These are phyloP conservation scores for Nicator chloris DNA, from an alignment of 2,113 vertebrate genomes.

Conservation along the genomic window DNA sequence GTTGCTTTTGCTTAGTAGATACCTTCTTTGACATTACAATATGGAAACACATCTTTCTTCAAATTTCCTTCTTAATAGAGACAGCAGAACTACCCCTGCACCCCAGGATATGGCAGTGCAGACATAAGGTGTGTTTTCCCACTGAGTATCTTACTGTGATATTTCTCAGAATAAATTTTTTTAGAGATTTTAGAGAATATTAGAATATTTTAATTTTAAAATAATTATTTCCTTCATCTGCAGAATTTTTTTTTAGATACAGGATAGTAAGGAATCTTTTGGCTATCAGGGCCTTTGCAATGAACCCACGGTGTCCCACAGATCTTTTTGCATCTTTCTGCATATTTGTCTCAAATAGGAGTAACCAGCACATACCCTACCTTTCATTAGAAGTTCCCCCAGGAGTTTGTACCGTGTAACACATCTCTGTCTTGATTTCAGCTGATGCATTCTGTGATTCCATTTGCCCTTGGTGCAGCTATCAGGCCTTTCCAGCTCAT, in stretches of 20 bases:
- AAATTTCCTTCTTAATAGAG: neutral
- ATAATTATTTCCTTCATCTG: neutral
- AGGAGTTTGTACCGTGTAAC: neutral
- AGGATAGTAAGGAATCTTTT: neutral
- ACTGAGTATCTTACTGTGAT: neutral
- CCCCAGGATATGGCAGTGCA: neutral
- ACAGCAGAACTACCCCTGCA: neutral
- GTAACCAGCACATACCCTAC: neutral
- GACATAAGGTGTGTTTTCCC: neutral
- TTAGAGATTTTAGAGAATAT: neutral
- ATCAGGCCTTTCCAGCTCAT: neutral
- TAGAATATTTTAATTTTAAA: neutral
- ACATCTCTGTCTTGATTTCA: neutral
- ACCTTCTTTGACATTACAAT: neutral
- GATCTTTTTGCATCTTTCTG: neutral
- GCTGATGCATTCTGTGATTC: neutral
- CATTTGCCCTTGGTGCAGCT: neutral
- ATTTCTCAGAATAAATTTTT: neutral
- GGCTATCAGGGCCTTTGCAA: neutral
- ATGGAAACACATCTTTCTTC: neutral
- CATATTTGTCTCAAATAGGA: neutral
- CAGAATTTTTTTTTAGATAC: neutral
- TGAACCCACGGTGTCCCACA: rapidly evolving
- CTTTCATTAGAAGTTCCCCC: neutral
- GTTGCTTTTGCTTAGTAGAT: neutral